Conservation (phyloP, 53 echinoderm and acorn worm genomes). For the Luidia sarsii region DNA sequence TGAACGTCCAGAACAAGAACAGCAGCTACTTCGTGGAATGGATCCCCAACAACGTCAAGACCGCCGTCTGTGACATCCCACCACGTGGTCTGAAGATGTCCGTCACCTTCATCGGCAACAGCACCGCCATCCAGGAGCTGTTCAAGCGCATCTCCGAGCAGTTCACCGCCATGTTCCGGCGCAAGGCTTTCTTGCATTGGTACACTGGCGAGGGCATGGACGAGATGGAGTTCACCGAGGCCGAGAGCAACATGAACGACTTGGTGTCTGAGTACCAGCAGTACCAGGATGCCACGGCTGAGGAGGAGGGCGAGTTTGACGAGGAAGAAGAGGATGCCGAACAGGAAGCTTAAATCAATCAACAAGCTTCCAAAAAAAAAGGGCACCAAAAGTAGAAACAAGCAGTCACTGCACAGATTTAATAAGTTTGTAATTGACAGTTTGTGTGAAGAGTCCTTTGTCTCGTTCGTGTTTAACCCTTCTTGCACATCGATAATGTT, state of each 20-base stretch:
- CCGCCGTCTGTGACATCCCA: conserved; percentile 72
- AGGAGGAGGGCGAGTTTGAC: too few relatives aligned
- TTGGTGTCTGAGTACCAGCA: conserved; percentile 99
- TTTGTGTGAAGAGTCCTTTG: too few relatives aligned
- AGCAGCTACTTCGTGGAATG: conserved; percentile 94
- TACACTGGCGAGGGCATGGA: conserved; percentile 99
- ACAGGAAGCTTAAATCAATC: too few relatives aligned
- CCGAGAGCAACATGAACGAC: conserved; percentile 99
- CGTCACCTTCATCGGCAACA: conserved; percentile 89
- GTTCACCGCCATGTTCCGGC: conserved; percentile 92
- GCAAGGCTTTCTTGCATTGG: conserved; percentile 96
- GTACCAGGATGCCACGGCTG: conserved; percentile 98
- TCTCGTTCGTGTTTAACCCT: too few relatives aligned
- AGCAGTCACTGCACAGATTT: too few relatives aligned
- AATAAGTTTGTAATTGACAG: too few relatives aligned
- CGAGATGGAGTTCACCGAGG: conserved; percentile 99
- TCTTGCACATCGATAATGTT: too few relatives aligned
- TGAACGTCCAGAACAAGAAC: conserved; percentile 88
- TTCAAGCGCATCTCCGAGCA: conserved; percentile 98
- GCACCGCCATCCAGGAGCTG: conserved; percentile 93
- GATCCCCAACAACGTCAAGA: conserved; percentile 92
- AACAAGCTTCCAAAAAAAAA: too few relatives aligned
- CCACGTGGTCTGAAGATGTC: conserved; percentile 85
- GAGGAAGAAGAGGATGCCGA: too few relatives aligned
- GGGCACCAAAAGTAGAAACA: too few relatives aligned